Percentiles rank a stretch among this genome's conserved stretches.
Evolutionary conservation across 2,113 vertebrate species (phyloP).

Genomic region (Phyllostomus discolor): DNA sequence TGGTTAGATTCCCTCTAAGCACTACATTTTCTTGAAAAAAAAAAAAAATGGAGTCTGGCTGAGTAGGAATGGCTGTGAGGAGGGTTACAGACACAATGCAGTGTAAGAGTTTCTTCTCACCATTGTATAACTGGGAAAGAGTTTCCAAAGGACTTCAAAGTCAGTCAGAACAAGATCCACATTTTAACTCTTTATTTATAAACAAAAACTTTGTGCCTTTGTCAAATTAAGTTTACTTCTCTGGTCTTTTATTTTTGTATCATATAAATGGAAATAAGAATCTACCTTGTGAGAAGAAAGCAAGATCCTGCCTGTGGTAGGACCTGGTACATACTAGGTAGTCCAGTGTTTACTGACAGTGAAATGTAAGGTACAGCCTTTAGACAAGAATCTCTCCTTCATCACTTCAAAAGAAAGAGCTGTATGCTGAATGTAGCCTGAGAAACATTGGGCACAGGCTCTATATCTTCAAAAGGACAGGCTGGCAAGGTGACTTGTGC

Average conservation of each 20-base stretch:
- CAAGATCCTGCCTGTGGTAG: no score
- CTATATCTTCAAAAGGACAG: background rate
- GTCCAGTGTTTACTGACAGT: background rate
- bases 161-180: background rate
- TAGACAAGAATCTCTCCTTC: background rate
- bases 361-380: background rate
- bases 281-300: background rate
- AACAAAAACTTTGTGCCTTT: background rate
- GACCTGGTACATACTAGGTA: background rate
- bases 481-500: background rate
- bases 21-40: background rate
- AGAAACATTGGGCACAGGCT: background rate
- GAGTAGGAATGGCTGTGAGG: background rate
- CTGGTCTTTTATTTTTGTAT: background rate
- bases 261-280: background rate
- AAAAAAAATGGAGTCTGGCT: background rate
- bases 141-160: background rate
- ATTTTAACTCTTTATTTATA: background rate
- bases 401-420: background rate
- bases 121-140: background rate
- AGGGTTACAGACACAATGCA: background rate
- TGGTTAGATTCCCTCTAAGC: background rate
- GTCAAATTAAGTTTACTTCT: background rate
- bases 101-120: rapidly evolving
- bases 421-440: no score